Conservation (phyloP, 1,140 invertebrate species). For the Drosophila equinoxialis region DNA sequence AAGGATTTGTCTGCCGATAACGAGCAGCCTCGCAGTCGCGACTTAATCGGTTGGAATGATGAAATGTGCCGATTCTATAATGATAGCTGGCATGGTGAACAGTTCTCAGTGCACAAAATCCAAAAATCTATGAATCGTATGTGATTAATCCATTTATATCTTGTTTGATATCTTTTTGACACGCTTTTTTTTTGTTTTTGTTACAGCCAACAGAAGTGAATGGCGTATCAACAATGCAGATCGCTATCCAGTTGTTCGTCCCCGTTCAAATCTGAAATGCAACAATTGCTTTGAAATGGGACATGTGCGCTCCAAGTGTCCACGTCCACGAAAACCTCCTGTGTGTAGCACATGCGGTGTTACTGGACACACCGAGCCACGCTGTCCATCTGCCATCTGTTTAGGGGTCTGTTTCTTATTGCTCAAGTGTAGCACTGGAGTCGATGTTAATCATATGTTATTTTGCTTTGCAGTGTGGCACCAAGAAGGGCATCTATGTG, state of each 20-base stretch:
- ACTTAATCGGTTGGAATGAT: constrained; percentile 76
- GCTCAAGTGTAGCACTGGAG: background rate
- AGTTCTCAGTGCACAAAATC: constrained; percentile 84
- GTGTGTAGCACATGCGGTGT: constrained; percentile 87
- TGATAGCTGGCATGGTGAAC: constrained; percentile 85
- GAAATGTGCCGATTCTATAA: constrained; percentile 87
- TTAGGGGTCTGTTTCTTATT: constrained; percentile 85
- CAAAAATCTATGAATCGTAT: constrained; percentile 52
- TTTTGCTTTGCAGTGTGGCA: constrained; percentile 85
- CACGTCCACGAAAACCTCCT: constrained; percentile 81
- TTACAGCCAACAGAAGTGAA: constrained; percentile 42
- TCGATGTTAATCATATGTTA: background rate
- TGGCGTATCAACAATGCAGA: constrained; percentile 75
- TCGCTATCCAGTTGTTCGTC: constrained; percentile 63
- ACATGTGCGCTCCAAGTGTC: constrained; percentile 84
- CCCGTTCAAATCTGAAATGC: constrained; percentile 83
- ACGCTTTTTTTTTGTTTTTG: background rate
- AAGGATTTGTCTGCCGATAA: constrained; percentile 28
- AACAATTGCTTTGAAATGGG: constrained; percentile 85
- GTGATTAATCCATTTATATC: background rate
- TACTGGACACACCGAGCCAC: constrained; percentile 85
- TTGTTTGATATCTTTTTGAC: background rate
- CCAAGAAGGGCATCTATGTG: constrained; percentile 84
- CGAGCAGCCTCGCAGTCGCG: constrained; percentile 14
- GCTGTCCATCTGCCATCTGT: constrained; percentile 87